Evolutionary conservation across 1,140 invertebrate species (phyloP).

Genomic region (Phenacoccus solenopsis): DNA sequence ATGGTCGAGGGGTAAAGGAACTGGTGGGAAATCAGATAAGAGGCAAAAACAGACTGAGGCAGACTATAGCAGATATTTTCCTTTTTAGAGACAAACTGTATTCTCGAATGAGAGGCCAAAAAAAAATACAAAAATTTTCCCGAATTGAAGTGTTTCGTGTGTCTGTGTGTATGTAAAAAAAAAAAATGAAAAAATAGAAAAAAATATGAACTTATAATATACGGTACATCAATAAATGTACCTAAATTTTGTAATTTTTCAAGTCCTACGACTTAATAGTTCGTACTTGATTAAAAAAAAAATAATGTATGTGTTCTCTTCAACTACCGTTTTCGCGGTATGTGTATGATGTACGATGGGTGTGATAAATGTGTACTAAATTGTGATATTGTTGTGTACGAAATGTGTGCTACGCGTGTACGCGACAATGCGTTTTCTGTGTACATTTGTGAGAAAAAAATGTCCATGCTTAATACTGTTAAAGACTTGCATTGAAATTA

Average conservation of each 20-base stretch:
- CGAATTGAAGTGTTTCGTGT: constrained; percentile 10
- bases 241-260: too few species aligned
- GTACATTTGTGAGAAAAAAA: neutral
- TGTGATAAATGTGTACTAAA: neutral
- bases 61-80: too few species aligned
- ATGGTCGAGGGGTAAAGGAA: too few species aligned
- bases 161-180: constrained; percentile 5
- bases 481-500: neutral
- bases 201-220: neutral
- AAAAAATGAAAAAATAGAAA: neutral
- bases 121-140: too few species aligned
- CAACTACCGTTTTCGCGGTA: too few species aligned
- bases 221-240: too few species aligned
- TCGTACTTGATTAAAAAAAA: neutral
- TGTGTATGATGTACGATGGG: neutral
- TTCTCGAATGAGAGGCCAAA: too few species aligned
- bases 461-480: neutral
- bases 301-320: neutral
- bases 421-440: neutral
- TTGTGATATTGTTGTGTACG: neutral
- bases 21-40: too few species aligned
- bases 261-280: neutral
- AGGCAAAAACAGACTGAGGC: neutral
- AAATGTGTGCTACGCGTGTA: neutral
- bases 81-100: too few species aligned